Evolutionary conservation across 2,797 vertebrate species (phyloP).

Genomic region (Premnoplex brunnescens): DNA sequence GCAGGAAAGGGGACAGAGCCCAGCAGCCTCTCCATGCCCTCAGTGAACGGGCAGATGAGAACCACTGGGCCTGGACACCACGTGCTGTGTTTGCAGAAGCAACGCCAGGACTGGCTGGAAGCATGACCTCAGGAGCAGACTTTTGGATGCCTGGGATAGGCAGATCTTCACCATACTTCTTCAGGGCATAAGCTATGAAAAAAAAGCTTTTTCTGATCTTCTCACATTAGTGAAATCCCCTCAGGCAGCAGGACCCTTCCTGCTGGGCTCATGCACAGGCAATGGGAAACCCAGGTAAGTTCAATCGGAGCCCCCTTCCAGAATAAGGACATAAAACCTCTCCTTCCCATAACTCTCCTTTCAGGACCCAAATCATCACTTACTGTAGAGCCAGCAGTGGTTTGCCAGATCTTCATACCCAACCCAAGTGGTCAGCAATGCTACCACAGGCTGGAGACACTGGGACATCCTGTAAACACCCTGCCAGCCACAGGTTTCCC

Average conservation of each 20-base stretch:
- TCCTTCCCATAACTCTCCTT: not conserved
- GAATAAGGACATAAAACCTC: not conserved
- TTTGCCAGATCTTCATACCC: not conserved
- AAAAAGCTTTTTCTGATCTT: not conserved
- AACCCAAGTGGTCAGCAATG: rapidly evolving
- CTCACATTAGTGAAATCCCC: not conserved
- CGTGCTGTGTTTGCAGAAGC: rapidly evolving
- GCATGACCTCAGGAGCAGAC: not conserved
- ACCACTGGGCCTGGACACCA: not conserved
- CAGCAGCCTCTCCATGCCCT: not conserved
- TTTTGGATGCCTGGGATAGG: not conserved
- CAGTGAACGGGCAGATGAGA: rapidly evolving
- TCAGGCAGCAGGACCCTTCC: not conserved
- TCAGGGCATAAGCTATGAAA: not conserved
- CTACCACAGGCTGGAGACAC: not conserved
- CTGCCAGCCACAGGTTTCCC: not conserved
- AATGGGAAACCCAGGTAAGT: not conserved
- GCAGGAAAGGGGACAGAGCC: not conserved
- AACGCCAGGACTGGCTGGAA: not conserved
- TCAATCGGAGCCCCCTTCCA: not conserved
- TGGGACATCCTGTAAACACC: not conserved
- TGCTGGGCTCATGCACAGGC: not conserved
- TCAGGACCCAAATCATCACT: not conserved
- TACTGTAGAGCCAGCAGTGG: not conserved
- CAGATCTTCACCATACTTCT: not conserved